phyloP scores from a whole-genome alignment of 1,140 invertebrate genomes.

The Melitaea cinxia region DNA sequence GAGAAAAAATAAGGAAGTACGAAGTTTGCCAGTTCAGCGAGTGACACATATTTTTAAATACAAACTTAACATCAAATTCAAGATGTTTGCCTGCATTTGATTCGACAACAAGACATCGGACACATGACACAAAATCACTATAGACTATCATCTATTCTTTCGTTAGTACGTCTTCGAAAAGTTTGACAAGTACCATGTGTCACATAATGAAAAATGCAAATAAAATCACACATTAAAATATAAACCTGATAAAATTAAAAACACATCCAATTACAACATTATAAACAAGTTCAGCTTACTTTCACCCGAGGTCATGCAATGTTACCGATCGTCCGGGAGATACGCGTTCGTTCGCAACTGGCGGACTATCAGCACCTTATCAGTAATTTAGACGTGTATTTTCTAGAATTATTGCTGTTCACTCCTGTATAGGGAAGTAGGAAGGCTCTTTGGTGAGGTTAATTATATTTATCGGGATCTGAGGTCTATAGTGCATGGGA shows the following conservation, averaged over 20 bases:
- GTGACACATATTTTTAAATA: no score
- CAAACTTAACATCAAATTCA: no score
- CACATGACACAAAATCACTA: no score
- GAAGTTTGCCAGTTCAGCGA: no score
- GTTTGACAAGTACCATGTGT: no score
- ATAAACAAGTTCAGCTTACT: conserved; percentile 28
- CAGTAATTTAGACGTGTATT: conserved; percentile 47
- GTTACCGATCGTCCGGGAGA: conserved; percentile 32
- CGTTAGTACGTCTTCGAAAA: no score
- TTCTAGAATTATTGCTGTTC: conserved; percentile 29
- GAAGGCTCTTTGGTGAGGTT: conserved; percentile 34
- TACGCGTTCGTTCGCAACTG: conserved; percentile 36
- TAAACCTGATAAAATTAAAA: conserved; percentile 9
- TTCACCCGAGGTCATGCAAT: conserved; percentile 37
- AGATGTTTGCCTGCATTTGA: no score
- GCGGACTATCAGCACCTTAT: conserved; percentile 38
- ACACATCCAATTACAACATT: conserved; percentile 13
- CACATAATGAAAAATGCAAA: no score
- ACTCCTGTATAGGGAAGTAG: conserved; percentile 38
- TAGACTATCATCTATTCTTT: no score
- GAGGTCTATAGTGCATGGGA: conserved; percentile 38
- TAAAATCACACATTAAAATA: not conserved
- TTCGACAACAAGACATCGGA: no score
- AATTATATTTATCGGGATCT: conserved; percentile 43
- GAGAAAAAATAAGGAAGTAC: no score